phyloP scores from a whole-genome alignment of 2,888 invertebrate species.

The Cheilosia vernalis region DNA sequence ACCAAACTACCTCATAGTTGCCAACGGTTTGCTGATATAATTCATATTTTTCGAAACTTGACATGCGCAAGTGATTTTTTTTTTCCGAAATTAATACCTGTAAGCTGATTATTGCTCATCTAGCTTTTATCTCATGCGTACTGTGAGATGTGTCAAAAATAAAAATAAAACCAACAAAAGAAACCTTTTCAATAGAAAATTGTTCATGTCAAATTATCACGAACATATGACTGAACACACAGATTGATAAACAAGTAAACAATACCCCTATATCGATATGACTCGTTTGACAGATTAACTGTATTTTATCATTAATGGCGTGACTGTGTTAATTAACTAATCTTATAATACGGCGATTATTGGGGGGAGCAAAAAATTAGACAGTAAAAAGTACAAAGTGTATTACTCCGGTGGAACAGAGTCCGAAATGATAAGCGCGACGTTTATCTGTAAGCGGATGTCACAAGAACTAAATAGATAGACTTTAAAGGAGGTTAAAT shows the following conservation, averaged over 20 bases:
- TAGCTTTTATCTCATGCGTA: conserved; percentile 14
- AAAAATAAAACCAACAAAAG: not conserved
- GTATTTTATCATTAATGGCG: not conserved
- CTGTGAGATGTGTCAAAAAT: conserved; percentile 5
- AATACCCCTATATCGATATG: conserved; percentile 3
- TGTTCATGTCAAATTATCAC: conserved; percentile 13
- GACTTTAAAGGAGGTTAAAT: not conserved
- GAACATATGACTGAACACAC: conserved; percentile 3
- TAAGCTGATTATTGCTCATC: conserved; percentile 19
- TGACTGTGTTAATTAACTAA: conserved; percentile 17
- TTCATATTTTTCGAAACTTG: conserved; percentile 13
- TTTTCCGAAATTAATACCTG: conserved; percentile 31
- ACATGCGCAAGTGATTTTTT: conserved; percentile 5
- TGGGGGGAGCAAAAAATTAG: not conserved
- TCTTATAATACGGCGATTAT: not conserved
- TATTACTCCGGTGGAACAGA: conserved; percentile 17
- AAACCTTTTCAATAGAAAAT: not conserved
- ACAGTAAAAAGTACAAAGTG: conserved; percentile 5
- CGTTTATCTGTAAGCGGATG: conserved; percentile 9
- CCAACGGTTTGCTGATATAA: conserved; percentile 8
- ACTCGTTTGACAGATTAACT: conserved; percentile 9
- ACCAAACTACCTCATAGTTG: not conserved
- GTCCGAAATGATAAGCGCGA: conserved; percentile 20
- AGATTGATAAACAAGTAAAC: conserved; percentile 13
- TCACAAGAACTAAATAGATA: conserved; percentile 14